Percentiles rank a stretch among this genome's conserved stretches.
phyloP scores from a whole-genome alignment of 1,140 invertebrate species.

The Scaptomyza graminum region DNA sequence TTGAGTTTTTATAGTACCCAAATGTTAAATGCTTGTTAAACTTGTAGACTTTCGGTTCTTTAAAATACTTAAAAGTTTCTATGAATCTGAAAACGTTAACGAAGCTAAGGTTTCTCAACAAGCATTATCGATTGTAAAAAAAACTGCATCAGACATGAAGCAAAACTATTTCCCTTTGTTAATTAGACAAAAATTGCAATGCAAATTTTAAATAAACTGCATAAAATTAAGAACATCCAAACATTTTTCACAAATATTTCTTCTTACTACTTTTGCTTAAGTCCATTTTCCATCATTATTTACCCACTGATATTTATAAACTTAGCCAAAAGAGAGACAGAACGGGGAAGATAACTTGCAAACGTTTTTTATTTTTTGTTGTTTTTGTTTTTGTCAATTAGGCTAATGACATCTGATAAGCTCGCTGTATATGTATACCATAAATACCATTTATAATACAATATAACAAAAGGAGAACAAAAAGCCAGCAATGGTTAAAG shows the following conservation, averaged over 20 bases:
- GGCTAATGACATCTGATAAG: slow-evolving; percentile 44
- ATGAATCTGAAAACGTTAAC: too few relatives aligned
- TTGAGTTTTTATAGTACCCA: too few relatives aligned
- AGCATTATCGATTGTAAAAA: too few relatives aligned
- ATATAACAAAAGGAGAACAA: slow-evolving; percentile 30
- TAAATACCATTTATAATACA: slow-evolving; percentile 8
- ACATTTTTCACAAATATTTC: not conserved
- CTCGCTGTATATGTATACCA: not conserved
- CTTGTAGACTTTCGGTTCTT: too few relatives aligned
- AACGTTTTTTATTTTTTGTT: not conserved
- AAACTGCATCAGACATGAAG: too few relatives aligned
- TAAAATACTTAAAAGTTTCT: too few relatives aligned
- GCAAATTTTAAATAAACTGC: not conserved
- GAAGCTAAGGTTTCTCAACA: too few relatives aligned
- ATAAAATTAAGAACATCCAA: not conserved
- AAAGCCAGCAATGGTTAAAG: slow-evolving; percentile 32
- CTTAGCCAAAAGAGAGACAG: not conserved
- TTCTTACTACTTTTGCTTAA: not conserved
- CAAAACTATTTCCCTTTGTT: not conserved
- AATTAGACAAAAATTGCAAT: not conserved
- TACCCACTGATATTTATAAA: slow-evolving; percentile 19
- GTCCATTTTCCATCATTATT: not conserved
- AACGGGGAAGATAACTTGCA: not conserved
- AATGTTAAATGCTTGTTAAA: too few relatives aligned
- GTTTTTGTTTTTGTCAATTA: slow-evolving; percentile 34